A percentile compares a stretch with the other conserved stretches of the same genome.
phyloP scores from a whole-genome alignment of 2,113 vertebrate genomes.

The Myotis davidii region DNA sequence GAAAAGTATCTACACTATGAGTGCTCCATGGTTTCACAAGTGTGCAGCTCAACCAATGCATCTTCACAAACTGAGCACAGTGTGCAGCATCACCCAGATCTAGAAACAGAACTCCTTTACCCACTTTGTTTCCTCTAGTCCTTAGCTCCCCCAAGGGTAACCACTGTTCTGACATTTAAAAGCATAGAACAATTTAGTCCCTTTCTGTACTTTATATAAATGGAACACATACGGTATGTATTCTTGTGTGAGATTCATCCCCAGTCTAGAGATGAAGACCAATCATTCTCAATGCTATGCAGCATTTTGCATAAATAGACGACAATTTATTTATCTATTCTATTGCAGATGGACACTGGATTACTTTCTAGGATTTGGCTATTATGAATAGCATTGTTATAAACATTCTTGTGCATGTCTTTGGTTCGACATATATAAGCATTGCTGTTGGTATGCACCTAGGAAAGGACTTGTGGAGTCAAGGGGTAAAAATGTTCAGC shows the following conservation, averaged over 20 bases:
- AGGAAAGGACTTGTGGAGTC: neutral
- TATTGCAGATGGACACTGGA: neutral
- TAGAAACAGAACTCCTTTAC: neutral
- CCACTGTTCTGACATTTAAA: neutral
- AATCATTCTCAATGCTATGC: neutral
- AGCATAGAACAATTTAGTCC: neutral
- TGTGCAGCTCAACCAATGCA: neutral
- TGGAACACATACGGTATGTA: neutral
- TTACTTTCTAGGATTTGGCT: slow-evolving; percentile 11
- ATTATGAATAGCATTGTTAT: neutral
- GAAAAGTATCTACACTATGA: neutral
- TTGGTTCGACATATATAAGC: neutral
- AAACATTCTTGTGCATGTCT: neutral
- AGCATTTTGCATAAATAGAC: neutral
- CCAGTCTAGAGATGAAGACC: neutral
- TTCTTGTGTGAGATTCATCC: neutral
- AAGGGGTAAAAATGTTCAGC: neutral
- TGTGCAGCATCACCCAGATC: neutral
- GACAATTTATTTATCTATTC: neutral
- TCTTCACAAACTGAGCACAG: neutral
- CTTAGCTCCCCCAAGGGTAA: neutral
- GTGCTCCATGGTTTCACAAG: neutral
- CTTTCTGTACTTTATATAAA: neutral
- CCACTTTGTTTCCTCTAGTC: neutral
- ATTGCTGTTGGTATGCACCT: neutral